Base-by-base conservation (phyloP, 2,113 vertebrate genomes). In the Blennius ocellaris region DNA sequence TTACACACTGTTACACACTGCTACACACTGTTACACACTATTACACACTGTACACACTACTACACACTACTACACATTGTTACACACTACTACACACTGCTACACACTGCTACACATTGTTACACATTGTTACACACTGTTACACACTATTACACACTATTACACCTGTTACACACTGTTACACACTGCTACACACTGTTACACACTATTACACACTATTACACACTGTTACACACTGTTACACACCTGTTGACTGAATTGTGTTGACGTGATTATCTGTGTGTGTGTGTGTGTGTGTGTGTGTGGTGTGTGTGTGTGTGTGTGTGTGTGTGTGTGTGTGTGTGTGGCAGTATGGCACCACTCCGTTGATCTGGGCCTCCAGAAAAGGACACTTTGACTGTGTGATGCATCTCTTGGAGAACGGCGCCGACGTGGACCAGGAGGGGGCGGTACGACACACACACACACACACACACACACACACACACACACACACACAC, bases 351-450 rank as follows among this genome's bases (percentile, higher is more conserved):
- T 99, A 98, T 52, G 98, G 98, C 49, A 99, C 98, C 40, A 99
- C 98, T 0, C 94, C 97, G 4, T 88, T 99, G 80, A 96, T 99
- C 69, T 99, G 98, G 98, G 97, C 97, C 0, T 93, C 97, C 0
- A 95, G 98, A 40, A 99, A 98, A 1, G 98, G 98, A 17, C 97
- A 99, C 82, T 90, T 96, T 74, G 96, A 98, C 57, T 95, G 96
- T 60, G 97, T 99, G 64, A 96, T 94, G 81, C 96, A 98, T 65
- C 91, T 99, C 40, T 73, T 99, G 90, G 96, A 98, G 84, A 96
- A 96, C 80, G 96, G 96, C 17, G 97, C 98, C 2, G 98, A 99
- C 69, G 97, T 98, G 5, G 97, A 99, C 93, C 98, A 99, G 83
- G 97, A 98, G 93, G 98, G 98, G 90, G 98, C 98, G 84, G 98